Evolutionary conservation across 2,888 invertebrate species (phyloP), one percentile per base, ranked within the genome.

Genomic region (Bellardia pandia): DNA sequence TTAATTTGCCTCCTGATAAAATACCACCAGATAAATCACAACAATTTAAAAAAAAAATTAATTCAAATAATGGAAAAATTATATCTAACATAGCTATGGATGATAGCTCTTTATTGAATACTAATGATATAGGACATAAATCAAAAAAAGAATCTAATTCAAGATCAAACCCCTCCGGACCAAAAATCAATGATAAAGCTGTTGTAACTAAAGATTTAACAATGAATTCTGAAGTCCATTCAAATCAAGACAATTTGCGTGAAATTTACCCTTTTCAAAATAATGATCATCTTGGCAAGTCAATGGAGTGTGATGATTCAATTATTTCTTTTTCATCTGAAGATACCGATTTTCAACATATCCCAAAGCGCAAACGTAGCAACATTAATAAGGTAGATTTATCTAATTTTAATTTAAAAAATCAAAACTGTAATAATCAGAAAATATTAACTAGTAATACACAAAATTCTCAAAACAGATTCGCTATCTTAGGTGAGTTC

Each of bases 381-480:
- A 51, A 30, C 45, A 71, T n/a, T 37, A 7, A 33, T 23, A 68
- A 68, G 48, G 16, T 68, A 69, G 51, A 69, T 51, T 13, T 69
- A 33, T 30, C 51, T 51, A 69, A 51, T 69, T 69, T 69, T 33
- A 51, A 33, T 51, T 30, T 51, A 6, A 14, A 51, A 51, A 51
- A 2, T n/a, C 30, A 71, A 33, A 71, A 53, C 13, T 53, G 4
- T 53, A 69, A 30, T 9, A 7, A 48, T 48, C 42, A 40, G 9
- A 69, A 23, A 51, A n/a, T 51, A 14, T 53, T 16, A 6, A 33
- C 14, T 37, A 45, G 4, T 13, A 45, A 45, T 23, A 23, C 16
- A 13, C 51, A 64, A 64, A 64, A 42, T 64, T 51, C 69, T 48
- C 30, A 30, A 14, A 69, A 69, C 30, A 69, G 33, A 48, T 69